Conservation (phyloP, 2,888 invertebrate genomes). For the Polydrusus tereticollis region DNA sequence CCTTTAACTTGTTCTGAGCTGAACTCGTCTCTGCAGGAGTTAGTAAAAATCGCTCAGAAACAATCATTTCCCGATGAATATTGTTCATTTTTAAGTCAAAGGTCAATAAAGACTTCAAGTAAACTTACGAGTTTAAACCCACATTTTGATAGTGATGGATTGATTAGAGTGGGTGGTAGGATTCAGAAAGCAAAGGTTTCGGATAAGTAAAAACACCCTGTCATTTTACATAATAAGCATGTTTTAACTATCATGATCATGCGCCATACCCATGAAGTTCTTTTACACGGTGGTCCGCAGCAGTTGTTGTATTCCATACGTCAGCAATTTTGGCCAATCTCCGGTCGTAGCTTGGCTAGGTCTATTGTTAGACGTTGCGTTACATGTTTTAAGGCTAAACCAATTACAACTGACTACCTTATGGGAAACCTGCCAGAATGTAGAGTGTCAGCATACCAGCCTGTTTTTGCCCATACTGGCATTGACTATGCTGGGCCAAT, state of each 20-base stretch:
- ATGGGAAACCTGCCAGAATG: too few relatives aligned
- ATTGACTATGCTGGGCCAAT: too few relatives aligned
- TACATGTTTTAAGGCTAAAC: too few relatives aligned
- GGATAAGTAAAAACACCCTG: not conserved
- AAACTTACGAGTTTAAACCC: conserved; percentile 12
- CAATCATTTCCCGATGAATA: not conserved
- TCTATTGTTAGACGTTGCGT: too few relatives aligned
- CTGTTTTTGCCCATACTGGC: too few relatives aligned
- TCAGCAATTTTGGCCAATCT: too few relatives aligned
- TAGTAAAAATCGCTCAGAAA: not conserved
- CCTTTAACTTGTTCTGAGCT: not conserved
- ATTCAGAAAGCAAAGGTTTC: not conserved
- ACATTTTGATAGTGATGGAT: not conserved
- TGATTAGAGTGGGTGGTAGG: conserved; percentile 17
- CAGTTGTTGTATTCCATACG: too few relatives aligned
- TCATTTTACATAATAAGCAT: conserved; percentile 25
- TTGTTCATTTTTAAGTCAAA: not conserved
- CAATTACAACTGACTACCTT: too few relatives aligned
- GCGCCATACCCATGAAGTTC: not conserved
- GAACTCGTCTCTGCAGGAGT: not conserved
- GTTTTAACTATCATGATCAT: conserved; percentile 4
- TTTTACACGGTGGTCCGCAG: too few relatives aligned
- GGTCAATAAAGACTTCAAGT: not conserved
- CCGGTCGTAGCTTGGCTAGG: too few relatives aligned
- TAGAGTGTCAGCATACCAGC: too few relatives aligned